Percentiles rank a stretch among this genome's conserved stretches.
Conservation (phyloP, 1,140 invertebrate species). For the Zaprionus nigranus region DNA sequence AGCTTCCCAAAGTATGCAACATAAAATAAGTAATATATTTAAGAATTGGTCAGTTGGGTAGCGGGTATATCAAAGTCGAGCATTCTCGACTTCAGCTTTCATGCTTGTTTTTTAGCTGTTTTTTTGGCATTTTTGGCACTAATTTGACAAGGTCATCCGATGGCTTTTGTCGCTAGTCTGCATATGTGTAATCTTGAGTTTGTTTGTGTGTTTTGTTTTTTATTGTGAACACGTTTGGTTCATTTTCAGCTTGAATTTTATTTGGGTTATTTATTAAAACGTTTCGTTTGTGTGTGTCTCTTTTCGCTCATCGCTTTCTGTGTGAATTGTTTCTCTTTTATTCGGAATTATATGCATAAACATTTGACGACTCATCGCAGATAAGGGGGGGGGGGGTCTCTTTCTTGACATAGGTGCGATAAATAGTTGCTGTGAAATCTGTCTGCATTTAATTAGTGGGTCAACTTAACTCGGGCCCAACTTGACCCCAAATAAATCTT, state of each 20-base stretch:
- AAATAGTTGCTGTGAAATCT: slow-evolving; percentile 76
- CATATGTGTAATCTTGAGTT: background rate
- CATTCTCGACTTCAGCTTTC: background rate
- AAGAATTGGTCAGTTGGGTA: too few relatives aligned
- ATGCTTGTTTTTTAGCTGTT: slow-evolving; percentile 38
- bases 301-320: background rate
- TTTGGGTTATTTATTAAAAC: slow-evolving; percentile 41
- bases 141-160: slow-evolving; percentile 73
- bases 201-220: slow-evolving; percentile 6
- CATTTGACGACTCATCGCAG: slow-evolving; percentile 58
- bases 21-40: too few relatives aligned
- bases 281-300: background rate
- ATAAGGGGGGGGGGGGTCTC: background rate
- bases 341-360: slow-evolving; percentile 68
- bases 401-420: slow-evolving; percentile 52
- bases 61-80: too few relatives aligned
- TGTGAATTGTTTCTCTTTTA: slow-evolving; percentile 16
- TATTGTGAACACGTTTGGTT: slow-evolving; percentile 45
- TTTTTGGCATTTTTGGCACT: slow-evolving; percentile 70
- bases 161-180: slow-evolving; percentile 31
- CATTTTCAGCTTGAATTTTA: slow-evolving; percentile 32
- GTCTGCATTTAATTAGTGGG: slow-evolving; percentile 71
- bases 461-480: slow-evolving; percentile 30
- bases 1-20: too few relatives aligned
- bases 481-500: slow-evolving; percentile 62